Conservation (phyloP, 2,888 invertebrate species). For the Pristionchus japonicus region DNA sequence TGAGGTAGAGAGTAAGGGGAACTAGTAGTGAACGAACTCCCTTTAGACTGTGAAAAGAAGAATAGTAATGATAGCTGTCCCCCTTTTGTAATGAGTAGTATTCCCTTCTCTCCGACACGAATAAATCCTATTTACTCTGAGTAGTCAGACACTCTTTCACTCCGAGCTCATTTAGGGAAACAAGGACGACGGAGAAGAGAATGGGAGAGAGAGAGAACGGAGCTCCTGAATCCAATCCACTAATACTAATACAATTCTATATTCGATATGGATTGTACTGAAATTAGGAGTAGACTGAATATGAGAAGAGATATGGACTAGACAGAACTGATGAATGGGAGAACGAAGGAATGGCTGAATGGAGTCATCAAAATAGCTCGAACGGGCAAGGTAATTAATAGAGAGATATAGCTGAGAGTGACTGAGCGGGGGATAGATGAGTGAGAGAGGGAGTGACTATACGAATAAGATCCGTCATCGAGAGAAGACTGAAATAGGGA, state of each 20-base stretch:
- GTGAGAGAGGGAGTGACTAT: not conserved
- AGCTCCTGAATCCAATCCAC: not conserved
- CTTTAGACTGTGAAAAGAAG: not conserved
- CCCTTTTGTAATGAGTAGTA: not conserved
- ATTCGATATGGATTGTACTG: not conserved
- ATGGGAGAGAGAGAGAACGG: not conserved
- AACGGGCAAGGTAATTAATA: not conserved
- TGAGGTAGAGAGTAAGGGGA: not conserved
- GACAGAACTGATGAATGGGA: not conserved
- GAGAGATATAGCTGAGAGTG: not conserved
- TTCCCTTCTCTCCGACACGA: not conserved
- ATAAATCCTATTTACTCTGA: not conserved
- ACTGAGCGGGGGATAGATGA: not conserved
- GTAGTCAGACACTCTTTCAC: not conserved
- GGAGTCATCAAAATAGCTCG: not conserved
- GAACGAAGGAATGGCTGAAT: not conserved
- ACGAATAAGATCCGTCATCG: not conserved
- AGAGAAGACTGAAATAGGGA: slow-evolving; percentile 23
- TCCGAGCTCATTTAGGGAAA: slow-evolving; percentile 5
- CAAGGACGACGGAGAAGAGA: too few relatives aligned
- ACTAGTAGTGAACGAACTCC: not conserved
- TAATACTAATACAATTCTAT: slow-evolving; percentile 2
- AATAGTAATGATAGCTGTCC: not conserved
- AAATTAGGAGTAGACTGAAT: not conserved
- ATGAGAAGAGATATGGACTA: not conserved